These are phyloP conservation scores for Hyphantria cunea DNA, from an alignment of 1,140 invertebrate species.

Conservation along the genomic window DNA sequence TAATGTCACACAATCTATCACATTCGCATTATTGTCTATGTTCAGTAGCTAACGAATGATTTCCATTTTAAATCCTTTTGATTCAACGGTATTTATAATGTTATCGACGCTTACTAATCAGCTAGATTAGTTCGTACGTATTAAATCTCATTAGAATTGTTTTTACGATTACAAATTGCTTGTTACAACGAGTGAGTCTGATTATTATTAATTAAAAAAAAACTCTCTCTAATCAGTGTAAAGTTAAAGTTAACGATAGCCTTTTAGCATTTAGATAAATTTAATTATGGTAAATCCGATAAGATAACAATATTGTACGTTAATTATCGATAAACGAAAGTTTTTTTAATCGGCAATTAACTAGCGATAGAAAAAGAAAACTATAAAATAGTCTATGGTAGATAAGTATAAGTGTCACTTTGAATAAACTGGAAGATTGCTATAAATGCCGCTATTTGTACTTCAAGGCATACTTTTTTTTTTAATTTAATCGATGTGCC, in stretches of 20 bases:
- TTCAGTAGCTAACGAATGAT: neutral
- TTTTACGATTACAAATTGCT: slow-evolving; percentile 15
- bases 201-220: slow-evolving; percentile 24
- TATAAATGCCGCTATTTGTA: neutral
- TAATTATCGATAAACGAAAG: slow-evolving; percentile 12
- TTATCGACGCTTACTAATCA: slow-evolving; percentile 2
- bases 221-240: slow-evolving; percentile 20
- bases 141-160: slow-evolving; percentile 14
- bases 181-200: slow-evolving; percentile 7
- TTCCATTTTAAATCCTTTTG: neutral
- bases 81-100: slow-evolving; percentile 2
- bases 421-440: neutral
- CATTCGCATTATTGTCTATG: neutral
- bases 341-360: neutral
- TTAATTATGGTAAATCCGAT: slow-evolving; percentile 24
- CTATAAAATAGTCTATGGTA: neutral
- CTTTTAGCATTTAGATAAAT: slow-evolving; percentile 21
- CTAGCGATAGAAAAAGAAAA: too few species aligned
- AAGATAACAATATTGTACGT: slow-evolving; percentile 11
- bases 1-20: neutral
- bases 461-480: too few species aligned
- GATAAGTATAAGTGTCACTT: neutral
- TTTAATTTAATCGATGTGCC: slow-evolving; percentile 37
- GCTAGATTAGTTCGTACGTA: neutral
- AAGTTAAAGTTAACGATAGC: slow-evolving; percentile 29